Evolutionary conservation across 2,888 invertebrate species (phyloP), one percentile per base, ranked within the genome.

Genomic region (Amphipoea oculea): DNA sequence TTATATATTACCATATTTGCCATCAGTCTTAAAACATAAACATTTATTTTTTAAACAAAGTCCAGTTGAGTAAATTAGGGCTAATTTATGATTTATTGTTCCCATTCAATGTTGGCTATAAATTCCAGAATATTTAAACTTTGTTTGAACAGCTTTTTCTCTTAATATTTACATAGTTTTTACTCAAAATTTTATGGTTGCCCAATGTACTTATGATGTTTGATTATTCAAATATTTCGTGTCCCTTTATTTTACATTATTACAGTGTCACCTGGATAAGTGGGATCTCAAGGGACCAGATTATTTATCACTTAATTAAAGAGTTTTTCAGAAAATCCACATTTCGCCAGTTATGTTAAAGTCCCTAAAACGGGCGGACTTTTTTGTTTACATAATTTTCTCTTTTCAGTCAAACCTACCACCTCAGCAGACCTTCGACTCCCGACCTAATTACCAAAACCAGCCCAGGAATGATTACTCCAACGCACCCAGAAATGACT

Each of bases 381-480:
- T 14, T 40, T 67, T 48, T 36, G 17, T 45, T 74, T 7, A 74
- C 48, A 57, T 20, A 11, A 4, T 48, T 29, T 40, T 62, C 40
- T 80, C 5, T 67, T 89, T 90, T 40, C 86, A 92, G 91, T 36
- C 83, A 17, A 83, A 79, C 54, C 79, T 82, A 54, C 84, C 89
- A 57, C 81, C 89, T 36, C 83, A 84, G 11, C 90, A 67, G 23
- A 54, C 78, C 17, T 94, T 89, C 77, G 91, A 94, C 20, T 83
- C 89, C 45, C 88, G 90, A 57, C 87, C 90, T 14, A 88, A 79
- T 45, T 93, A 90, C 78, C 90, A 90, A 57, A 86, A 86, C 54
- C 89, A 87, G 67, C 82, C 86, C 20, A 88, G 90, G 68, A 91
- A 90, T 88, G 92, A 92, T 17, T 92, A 91, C 78, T 84, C 90